Evolutionary conservation across 2,888 invertebrate species (phyloP), one percentile per base, ranked within the genome.

Genomic region (Buathra laborator): DNA sequence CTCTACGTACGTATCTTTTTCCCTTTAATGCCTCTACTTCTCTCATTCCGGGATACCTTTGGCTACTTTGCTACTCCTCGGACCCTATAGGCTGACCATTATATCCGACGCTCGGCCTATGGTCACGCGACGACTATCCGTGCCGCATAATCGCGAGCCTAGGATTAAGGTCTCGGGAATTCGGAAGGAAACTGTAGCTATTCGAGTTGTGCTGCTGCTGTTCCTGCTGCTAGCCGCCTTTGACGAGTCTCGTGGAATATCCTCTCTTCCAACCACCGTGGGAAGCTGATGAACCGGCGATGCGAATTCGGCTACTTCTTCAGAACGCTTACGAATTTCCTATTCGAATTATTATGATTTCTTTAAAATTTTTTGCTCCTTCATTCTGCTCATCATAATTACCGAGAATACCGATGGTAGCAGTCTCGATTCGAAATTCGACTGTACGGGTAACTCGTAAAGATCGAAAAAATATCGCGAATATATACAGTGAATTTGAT

Each of bases 61-160:
- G 37, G 48, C 70, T 68, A 6, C 56, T 24, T 59, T 44, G 37
- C 12, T 64, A 66, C 24, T 44, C 16, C 44, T 64, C 37, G 37
- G 37, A 37, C 53, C 10, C 66, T 64, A 74, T 64, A 74, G 71
- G 70, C 86, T 83, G 84, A 80, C 86, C 86, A 87, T 88, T 87
- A 86, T 77, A 71, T 66, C 29, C 43, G 51, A 78, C 74, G 68
- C 32, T 19, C 16, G 44, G 81, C 46, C 72, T 82, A 81, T 83
- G 76, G 82, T 89, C 88, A 88, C 89, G 88, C 88, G 89, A 89
- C 88, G 89, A 89, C 86, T 83, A 84, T 81, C 79, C 89, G 89
- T 89, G 90, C 87, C 82, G 78, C 87, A 88, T 88, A 89, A 89
- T 88, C 86, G 87, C 78, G 81, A 83, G 81, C 78, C 85, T 83